phyloP scores from a whole-genome alignment of 2,113 vertebrate genomes.

The Castor canadensis region DNA sequence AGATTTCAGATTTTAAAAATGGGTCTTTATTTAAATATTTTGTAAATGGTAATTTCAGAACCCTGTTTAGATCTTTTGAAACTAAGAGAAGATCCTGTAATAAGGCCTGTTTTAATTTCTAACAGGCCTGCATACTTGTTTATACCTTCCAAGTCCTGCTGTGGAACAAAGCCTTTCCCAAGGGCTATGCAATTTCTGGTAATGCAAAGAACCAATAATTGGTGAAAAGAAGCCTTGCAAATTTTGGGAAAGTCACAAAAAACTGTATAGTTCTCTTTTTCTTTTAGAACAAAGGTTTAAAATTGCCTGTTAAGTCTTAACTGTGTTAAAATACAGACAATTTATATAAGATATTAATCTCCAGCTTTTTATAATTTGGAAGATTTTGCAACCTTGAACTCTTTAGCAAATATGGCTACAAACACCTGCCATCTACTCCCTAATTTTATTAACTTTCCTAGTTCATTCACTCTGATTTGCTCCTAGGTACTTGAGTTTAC shows the following conservation, averaged over 20 bases:
- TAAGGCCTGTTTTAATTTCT: background rate
- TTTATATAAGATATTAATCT: conserved; percentile 29
- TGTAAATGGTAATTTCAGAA: conserved; percentile 19
- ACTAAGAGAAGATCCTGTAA: background rate
- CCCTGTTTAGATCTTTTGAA: background rate
- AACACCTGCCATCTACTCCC: background rate
- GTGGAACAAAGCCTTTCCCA: background rate
- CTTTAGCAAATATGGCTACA: background rate
- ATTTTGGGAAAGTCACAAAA: background rate
- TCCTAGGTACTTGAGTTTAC: background rate
- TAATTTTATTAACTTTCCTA: background rate
- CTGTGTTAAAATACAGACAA: background rate
- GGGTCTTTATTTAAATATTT: background rate
- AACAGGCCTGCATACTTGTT: background rate
- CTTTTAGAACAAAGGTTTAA: background rate
- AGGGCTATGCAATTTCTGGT: background rate
- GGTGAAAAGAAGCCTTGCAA: conserved; percentile 9
- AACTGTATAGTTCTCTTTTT: background rate
- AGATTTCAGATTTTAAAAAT: background rate
- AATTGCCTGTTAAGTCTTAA: conserved; percentile 33
- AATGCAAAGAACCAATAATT: conserved; percentile 12
- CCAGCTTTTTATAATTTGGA: background rate
- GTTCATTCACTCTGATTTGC: conserved; percentile 36
- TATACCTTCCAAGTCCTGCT: background rate
- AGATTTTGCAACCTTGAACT: background rate